phyloP scores from a whole-genome alignment of 2,888 invertebrate genomes.

The Clunio marinus region DNA sequence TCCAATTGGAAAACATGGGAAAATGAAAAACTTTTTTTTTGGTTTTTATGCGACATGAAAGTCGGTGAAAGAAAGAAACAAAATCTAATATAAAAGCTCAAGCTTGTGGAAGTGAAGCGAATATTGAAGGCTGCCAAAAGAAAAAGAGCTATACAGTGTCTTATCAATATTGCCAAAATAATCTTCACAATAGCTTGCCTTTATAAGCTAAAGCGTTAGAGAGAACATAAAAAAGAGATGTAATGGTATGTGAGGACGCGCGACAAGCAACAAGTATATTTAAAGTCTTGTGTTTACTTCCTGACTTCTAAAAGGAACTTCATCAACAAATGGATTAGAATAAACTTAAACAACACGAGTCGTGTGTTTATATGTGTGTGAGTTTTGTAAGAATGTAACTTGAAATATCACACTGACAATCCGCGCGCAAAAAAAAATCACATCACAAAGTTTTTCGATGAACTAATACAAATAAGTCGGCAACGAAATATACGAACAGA shows the following conservation, averaged over 20 bases:
- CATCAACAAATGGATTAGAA: no score
- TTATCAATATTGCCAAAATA: conserved; percentile 13
- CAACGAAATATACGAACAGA: background rate
- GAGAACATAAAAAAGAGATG: background rate
- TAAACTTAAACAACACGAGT: background rate
- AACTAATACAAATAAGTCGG: background rate
- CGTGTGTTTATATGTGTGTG: background rate
- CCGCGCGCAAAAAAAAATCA: conserved; percentile 7
- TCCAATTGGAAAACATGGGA: background rate
- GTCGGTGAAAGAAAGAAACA: no score
- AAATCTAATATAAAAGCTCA: no score
- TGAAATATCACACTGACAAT: background rate
- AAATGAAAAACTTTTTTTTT: background rate
- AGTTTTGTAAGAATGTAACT: no score
- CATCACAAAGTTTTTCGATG: background rate
- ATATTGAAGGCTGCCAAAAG: background rate
- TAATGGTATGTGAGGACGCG: background rate
- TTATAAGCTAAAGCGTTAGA: background rate
- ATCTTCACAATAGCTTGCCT: background rate
- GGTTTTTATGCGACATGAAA: no score
- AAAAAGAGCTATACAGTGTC: background rate
- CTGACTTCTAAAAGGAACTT: background rate
- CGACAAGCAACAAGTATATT: conserved; percentile 1
- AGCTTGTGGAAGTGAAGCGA: background rate
- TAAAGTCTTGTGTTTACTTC: background rate